phyloP scores from a whole-genome alignment of 2,888 invertebrate species.

The Tachina lurida region DNA sequence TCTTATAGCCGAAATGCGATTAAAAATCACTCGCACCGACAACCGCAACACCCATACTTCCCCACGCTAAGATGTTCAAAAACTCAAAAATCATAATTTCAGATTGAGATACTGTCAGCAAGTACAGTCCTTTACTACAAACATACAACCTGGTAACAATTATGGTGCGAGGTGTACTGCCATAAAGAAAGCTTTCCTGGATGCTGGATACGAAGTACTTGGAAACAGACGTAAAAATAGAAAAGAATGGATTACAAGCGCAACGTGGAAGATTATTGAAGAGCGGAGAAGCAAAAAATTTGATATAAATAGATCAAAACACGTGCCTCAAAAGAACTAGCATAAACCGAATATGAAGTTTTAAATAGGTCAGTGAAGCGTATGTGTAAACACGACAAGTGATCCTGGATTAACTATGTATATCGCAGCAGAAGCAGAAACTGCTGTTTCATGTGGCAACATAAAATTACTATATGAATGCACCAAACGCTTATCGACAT shows the following conservation, averaged over 20 bases:
- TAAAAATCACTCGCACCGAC: no score
- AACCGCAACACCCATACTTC: constrained; percentile 8
- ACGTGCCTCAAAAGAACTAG: background rate
- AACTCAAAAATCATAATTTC: background rate
- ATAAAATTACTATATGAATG: no score
- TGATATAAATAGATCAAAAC: no score
- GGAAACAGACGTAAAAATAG: constrained; percentile 4
- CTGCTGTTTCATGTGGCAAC: no score
- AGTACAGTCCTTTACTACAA: background rate
- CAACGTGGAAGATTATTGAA: background rate
- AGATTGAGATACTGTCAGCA: background rate
- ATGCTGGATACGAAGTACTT: background rate
- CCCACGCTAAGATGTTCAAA: no score
- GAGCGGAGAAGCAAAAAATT: background rate
- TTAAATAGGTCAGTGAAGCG: background rate
- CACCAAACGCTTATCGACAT: no score
- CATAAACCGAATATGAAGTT: background rate
- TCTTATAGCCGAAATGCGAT: constrained; percentile 23
- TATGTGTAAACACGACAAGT: background rate
- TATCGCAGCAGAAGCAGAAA: no score
- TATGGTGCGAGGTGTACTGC: background rate
- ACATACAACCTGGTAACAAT: background rate
- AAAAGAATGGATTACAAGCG: constrained; percentile 8
- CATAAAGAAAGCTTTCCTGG: background rate
- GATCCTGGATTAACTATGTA: background rate